Conservation (phyloP, 2,888 invertebrate genomes). For the Hedya salicella region DNA sequence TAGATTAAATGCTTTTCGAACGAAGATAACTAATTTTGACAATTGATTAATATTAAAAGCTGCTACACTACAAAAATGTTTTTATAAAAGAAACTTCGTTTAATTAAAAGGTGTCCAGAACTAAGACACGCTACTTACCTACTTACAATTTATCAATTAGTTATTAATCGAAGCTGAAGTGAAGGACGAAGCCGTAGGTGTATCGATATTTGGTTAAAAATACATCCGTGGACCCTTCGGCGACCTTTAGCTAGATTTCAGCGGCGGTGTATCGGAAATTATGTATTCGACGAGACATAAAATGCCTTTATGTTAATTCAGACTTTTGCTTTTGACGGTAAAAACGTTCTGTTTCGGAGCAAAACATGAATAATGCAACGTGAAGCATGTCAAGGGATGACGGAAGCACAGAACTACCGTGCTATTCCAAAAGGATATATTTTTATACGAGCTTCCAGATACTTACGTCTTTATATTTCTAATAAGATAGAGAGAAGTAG, state of each 20-base stretch:
- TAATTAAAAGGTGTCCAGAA: no score
- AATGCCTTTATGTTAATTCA: constrained; percentile 1
- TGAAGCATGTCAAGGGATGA: constrained; percentile 7
- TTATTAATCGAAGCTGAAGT: no score
- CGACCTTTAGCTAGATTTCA: constrained; percentile 2
- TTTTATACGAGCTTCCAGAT: not conserved
- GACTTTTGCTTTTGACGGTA: constrained; percentile 7
- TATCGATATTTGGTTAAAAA: constrained; percentile 3
- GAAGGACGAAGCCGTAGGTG: not conserved
- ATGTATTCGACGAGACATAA: constrained; percentile 1
- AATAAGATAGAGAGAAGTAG: not conserved
- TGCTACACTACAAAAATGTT: no score
- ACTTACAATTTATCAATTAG: no score
- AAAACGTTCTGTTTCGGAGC: constrained; percentile 6
- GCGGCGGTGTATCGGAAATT: constrained; percentile 1
- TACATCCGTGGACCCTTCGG: not conserved
- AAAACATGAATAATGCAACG: constrained; percentile 24
- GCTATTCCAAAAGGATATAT: not conserved
- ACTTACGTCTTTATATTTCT: not conserved
- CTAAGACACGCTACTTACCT: no score
- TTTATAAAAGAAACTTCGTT: no score
- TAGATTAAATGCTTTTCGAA: no score
- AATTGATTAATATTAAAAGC: no score
- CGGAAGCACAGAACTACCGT: not conserved
- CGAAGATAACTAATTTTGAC: no score